These are phyloP conservation scores for Centrocercus urophasianus DNA, from an alignment of 2,113 vertebrate species.

Conservation along the genomic window DNA sequence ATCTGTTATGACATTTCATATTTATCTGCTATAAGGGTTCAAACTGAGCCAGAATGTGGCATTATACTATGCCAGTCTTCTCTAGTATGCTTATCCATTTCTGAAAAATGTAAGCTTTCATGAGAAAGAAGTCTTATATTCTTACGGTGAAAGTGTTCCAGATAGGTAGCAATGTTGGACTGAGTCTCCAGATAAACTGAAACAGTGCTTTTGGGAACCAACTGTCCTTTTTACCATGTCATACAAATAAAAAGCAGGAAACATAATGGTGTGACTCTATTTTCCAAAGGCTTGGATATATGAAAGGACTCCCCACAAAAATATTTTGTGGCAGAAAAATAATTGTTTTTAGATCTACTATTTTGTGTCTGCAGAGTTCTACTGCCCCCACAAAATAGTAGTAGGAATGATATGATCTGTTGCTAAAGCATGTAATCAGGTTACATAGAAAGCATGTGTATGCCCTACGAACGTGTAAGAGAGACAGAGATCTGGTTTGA, in stretches of 20 bases:
- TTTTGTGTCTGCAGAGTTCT: not conserved
- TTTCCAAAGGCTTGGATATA: not conserved
- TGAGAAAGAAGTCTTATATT: not conserved
- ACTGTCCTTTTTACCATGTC: not conserved
- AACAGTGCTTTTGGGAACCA: slow-evolving; percentile 20
- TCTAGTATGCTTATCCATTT: slow-evolving; percentile 14
- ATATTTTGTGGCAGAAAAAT: not conserved
- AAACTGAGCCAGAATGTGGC: slow-evolving; percentile 16
- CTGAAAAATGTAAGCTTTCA: slow-evolving; percentile 15
- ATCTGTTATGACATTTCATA: slow-evolving; percentile 57
- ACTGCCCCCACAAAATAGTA: not conserved
- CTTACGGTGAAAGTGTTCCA: not conserved
- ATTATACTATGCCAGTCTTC: not conserved
- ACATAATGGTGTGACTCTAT: not conserved
- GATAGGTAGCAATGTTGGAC: not conserved
- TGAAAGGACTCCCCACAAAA: slow-evolving; percentile 17
- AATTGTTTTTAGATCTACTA: slow-evolving; percentile 32
- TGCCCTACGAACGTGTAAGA: not conserved
- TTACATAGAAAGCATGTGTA: not conserved
- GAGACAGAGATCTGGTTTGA: not conserved
- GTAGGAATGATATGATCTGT: slow-evolving; percentile 6
- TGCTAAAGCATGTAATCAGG: not conserved
- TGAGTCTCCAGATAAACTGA: not conserved
- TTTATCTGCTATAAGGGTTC: slow-evolving; percentile 46
- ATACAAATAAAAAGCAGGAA: slow-evolving; percentile 28